Conservation (phyloP, 2,113 vertebrate genomes). For the Dermatemys mawii region DNA sequence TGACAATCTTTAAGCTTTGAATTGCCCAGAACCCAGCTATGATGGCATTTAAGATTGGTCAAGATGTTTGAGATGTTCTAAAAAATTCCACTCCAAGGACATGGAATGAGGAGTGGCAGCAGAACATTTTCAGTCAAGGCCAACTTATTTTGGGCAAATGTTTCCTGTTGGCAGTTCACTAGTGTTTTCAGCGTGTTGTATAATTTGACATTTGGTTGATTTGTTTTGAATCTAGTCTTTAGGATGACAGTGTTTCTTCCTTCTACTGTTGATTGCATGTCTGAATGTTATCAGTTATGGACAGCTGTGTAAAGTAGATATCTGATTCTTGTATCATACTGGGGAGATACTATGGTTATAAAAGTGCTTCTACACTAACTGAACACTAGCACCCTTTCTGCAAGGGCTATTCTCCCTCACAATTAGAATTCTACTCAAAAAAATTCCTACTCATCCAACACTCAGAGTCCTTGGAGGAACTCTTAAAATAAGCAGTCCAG, state of each 20-base stretch:
- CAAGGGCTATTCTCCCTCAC: neutral
- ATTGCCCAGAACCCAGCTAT: neutral
- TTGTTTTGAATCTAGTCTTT: neutral
- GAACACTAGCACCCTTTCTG: neutral
- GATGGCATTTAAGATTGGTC: neutral
- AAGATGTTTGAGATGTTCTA: neutral
- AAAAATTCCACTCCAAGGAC: neutral
- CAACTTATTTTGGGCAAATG: neutral
- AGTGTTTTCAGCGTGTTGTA: neutral
- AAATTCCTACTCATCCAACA: neutral
- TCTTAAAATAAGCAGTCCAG: neutral
- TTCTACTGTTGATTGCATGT: neutral
- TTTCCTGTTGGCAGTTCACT: neutral
- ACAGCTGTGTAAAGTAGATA: neutral
- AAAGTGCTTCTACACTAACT: neutral
- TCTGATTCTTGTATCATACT: neutral
- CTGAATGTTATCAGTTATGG: neutral
- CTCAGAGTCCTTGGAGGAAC: neutral
- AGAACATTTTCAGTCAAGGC: neutral
- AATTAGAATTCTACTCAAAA: neutral
- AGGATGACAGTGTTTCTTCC: neutral
- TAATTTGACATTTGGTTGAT: neutral
- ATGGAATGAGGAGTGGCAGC: neutral
- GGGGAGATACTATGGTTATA: neutral
- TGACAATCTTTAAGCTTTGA: neutral